phyloP scores from a whole-genome alignment of 2,113 vertebrate species.

The Tragulus kanchil region DNA sequence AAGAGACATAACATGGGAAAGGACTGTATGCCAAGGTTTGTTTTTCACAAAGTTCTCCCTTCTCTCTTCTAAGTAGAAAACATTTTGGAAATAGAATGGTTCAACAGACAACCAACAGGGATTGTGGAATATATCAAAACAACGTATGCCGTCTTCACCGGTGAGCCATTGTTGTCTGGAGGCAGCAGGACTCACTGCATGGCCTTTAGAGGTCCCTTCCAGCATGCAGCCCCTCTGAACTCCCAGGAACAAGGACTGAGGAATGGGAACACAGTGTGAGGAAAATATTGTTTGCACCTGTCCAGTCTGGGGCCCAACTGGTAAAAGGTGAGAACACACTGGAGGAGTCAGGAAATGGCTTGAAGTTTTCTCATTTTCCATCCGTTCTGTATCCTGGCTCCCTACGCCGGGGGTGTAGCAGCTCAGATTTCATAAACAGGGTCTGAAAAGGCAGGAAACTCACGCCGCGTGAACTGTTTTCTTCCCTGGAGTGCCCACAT shows the following conservation, averaged over 20 bases:
- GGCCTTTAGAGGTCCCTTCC: background rate
- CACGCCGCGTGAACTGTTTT: conserved; percentile 62
- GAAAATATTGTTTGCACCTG: conserved; percentile 79
- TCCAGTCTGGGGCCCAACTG: conserved; percentile 73
- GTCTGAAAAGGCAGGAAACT: conserved; percentile 82
- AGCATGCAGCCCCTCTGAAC: background rate
- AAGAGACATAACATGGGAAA: background rate
- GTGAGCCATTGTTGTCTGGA: background rate
- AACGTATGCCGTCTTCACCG: background rate
- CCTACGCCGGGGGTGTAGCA: conserved; percentile 53
- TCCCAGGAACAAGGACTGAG: background rate
- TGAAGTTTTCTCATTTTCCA: conserved; percentile 74
- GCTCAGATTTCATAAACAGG: conserved; percentile 83
- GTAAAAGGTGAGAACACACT: conserved; percentile 81
- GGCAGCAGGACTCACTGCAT: background rate
- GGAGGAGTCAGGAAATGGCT: conserved; percentile 79
- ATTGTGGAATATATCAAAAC: background rate
- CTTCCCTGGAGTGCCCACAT: conserved; percentile 53
- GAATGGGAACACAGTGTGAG: background rate
- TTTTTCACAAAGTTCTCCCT: background rate
- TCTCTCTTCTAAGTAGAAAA: conserved; percentile 36
- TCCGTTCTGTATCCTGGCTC: conserved; percentile 72
- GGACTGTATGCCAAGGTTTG: background rate
- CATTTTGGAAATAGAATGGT: background rate
- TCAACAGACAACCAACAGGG: background rate